phyloP scores from a whole-genome alignment of 1,140 invertebrate genomes.

The Telenomus remus region DNA sequence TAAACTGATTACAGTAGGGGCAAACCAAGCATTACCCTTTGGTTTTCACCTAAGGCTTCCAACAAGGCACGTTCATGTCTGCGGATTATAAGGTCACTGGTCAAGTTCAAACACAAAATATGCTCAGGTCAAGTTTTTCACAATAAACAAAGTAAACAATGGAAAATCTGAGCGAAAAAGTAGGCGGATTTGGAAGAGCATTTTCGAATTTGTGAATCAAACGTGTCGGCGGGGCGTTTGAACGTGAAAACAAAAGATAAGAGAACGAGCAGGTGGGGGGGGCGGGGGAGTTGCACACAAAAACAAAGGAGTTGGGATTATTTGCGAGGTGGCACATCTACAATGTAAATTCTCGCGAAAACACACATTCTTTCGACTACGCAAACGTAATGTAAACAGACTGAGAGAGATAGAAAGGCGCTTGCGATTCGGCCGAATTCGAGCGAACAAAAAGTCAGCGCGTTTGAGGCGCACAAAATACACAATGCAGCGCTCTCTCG shows the following conservation, averaged over 20 bases:
- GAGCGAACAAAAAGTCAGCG: slow-evolving; percentile 14
- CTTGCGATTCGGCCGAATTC: slow-evolving; percentile 4
- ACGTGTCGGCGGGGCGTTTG: too few relatives aligned
- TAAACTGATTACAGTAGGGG: too few relatives aligned
- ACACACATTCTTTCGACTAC: slow-evolving; percentile 36
- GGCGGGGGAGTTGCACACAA: too few relatives aligned
- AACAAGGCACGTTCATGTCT: slow-evolving; percentile 19
- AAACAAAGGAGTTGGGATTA: slow-evolving; percentile 1
- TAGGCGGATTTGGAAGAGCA: background rate
- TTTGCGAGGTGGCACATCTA: slow-evolving; percentile 23
- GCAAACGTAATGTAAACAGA: slow-evolving; percentile 25
- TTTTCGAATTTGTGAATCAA: too few relatives aligned
- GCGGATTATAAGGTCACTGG: slow-evolving; percentile 45
- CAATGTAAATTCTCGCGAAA: slow-evolving; percentile 35
- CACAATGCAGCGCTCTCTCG: slow-evolving; percentile 40
- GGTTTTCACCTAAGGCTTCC: slow-evolving; percentile 14
- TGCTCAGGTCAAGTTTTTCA: background rate
- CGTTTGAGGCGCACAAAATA: slow-evolving; percentile 45
- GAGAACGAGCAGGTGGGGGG: background rate
- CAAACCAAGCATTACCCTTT: slow-evolving; percentile 18
- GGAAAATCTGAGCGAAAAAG: background rate
- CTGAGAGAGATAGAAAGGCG: background rate
- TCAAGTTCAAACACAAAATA: slow-evolving; percentile 36
- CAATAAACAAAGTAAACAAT: background rate
- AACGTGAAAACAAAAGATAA: slow-evolving; percentile 16